These are phyloP conservation scores for Danionella cerebrum DNA, from an alignment of 2,113 vertebrate genomes.

Conservation along the genomic window DNA sequence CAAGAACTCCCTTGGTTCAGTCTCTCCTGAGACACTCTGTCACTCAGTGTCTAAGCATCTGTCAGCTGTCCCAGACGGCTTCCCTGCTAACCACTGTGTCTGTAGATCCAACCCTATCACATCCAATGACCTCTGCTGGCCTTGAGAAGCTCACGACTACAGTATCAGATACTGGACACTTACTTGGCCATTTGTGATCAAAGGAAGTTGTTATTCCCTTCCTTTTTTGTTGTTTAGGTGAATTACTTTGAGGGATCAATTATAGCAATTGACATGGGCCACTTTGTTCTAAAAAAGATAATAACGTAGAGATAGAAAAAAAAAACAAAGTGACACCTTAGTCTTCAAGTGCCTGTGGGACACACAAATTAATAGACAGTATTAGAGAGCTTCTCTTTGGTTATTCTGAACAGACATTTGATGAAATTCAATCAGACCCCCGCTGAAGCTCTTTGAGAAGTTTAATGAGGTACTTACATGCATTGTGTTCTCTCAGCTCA, in stretches of 20 bases:
- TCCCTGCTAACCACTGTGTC: background rate
- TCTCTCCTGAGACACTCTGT: conserved; percentile 4
- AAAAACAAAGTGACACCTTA: background rate
- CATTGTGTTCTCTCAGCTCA: background rate
- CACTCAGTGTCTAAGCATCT: background rate
- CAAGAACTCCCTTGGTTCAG: conserved; percentile 9
- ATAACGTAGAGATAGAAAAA: background rate
- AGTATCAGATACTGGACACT: background rate
- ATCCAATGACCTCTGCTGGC: background rate
- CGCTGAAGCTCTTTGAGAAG: conserved; percentile 11
- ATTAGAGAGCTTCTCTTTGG: conserved; percentile 26
- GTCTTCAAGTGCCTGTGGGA: conserved; percentile 25
- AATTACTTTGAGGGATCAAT: conserved; percentile 7
- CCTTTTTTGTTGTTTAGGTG: background rate
- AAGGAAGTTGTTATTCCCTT: background rate
- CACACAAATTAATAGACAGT: conserved; percentile 28
- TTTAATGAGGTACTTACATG: conserved; percentile 10
- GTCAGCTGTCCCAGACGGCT: background rate
- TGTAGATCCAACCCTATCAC: background rate
- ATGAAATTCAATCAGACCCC: conserved; percentile 37
- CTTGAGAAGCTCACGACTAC: background rate
- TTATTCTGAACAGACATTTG: conserved; percentile 5
- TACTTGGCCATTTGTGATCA: background rate
- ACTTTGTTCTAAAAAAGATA: conserved; percentile 27
- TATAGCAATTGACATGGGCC: conserved; percentile 18